Base-by-base conservation (phyloP, 2,888 invertebrate species). In the Fissipunctia ypsillon region DNA sequence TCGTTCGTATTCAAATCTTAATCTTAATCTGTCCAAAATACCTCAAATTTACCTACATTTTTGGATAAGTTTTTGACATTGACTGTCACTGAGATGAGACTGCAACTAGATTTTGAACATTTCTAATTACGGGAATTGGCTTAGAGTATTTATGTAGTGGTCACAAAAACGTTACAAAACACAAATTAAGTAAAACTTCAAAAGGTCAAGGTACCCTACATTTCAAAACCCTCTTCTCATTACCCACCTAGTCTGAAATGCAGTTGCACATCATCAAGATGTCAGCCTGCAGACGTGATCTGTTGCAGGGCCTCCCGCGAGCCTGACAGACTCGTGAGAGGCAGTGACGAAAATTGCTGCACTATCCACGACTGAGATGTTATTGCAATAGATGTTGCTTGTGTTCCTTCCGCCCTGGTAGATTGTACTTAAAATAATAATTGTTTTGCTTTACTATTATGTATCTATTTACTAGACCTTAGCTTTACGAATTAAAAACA, bases 181-280 rank as follows among this genome's bases (percentile, higher is more conserved):
- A 25, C 25, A 60, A 41, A 38, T n/a, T 16, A 38, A 61, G 1
- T 12, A 1, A 4, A 31, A 3, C 25, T 68, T 16, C 12, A 6
- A 16, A 3, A n/a, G 38, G 19, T n/a, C n/a, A 28, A 14, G 25
- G 22, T 28, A n/a, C 2, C 14, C 1, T 2, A 5, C 45, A 63
- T 12, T 67, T n/a, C 14, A n/a, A 28, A 52, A 14, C 1, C 31
- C 6, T 19, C 35, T 43, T 66, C 50, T 38, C 4, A 57, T 59
- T 59, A 52, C 22, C 9, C n/a, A 31, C 5, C 4, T 59, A 59
- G 45, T 54, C n/a, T 59, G 7, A 73, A 73, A 61, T 61, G n/a
- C 25, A 66, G 52, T 59, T 81, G 63, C 16, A 22, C 72, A 66
- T 78, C 71, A 80, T 80, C 78, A 80, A 82, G 65, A 80, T 19